Conservation (phyloP, 2,888 invertebrate genomes). For the Scaptomyza parva region DNA sequence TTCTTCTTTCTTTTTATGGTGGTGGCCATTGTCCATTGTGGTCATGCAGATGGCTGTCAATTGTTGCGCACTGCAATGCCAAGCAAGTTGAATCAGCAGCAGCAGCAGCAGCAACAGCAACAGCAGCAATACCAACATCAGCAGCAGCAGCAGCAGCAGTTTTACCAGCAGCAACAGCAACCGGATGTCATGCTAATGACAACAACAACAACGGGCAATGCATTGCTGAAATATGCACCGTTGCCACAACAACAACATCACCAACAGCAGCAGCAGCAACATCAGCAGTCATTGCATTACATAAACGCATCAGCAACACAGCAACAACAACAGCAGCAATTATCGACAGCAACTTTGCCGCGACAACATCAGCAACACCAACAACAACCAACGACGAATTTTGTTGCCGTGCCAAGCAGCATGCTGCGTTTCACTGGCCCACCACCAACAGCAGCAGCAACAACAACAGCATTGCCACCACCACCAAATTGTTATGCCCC, state of each 20-base stretch:
- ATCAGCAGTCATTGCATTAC: constrained; percentile 57
- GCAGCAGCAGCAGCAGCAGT: constrained; percentile 50
- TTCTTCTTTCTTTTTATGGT: too few species aligned
- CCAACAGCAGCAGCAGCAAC: constrained; percentile 46
- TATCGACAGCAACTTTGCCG: constrained; percentile 72
- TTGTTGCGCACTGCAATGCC: constrained; percentile 82
- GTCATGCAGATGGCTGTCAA: constrained; percentile 83
- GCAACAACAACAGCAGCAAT: constrained; percentile 69
- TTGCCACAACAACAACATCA: constrained; percentile 53
- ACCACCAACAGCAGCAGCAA: constrained; percentile 22
- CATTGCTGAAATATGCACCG: constrained; percentile 63
- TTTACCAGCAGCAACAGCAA: constrained; percentile 66
- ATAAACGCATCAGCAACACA: constrained; percentile 66
- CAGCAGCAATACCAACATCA: constrained; percentile 54
- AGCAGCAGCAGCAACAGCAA: constrained; percentile 58
- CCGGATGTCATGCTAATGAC: constrained; percentile 81
- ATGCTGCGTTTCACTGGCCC: constrained; percentile 75
- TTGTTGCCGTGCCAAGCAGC: constrained; percentile 81
- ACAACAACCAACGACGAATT: constrained; percentile 71
- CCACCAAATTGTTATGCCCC: constrained; percentile 78
- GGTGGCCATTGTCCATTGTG: constrained; percentile 52
- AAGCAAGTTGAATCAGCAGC: constrained; percentile 74
- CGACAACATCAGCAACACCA: constrained; percentile 62
- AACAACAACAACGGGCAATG: constrained; percentile 72
- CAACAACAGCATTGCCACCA: constrained; percentile 50